Evolutionary conservation across 2,888 invertebrate species (phyloP), one percentile per base, ranked within the genome.

Genomic region (Theodoxus fluviatilis): DNA sequence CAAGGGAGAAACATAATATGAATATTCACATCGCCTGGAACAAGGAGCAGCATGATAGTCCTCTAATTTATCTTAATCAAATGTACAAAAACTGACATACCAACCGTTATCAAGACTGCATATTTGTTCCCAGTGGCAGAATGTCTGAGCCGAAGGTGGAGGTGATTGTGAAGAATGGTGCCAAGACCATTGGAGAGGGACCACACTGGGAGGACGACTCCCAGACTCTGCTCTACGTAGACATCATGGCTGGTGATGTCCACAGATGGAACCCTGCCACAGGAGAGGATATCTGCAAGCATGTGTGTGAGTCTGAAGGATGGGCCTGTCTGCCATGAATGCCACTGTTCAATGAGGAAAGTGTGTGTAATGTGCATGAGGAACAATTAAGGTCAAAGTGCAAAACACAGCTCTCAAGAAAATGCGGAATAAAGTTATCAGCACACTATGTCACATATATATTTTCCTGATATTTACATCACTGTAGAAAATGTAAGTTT

Each of bases 201-300:
- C 86, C 86, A 18, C 83, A 84, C 74, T 86, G 86, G 86, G 85
- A 85, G n/a, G 80, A 78, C 4, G 66, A 57, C 1, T 76, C 80
- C 18, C 75, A 82, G 66, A 73, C 76, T 3, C 78, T 86, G 47
- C 68, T 80, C 4, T 84, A 79, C 70, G 84, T 85, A 0, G 85
- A 85, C 72, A 84, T 85, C 31, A 18, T 73, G n/a, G 68, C 69
- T 22, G 76, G 80, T 0, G 78, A 79, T 35, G 76, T 84, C 0
- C 81, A 82, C 55, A 67, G 80, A 47, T 85, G 81, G 80, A 74
- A 80, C 67, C 67, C 81, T 0, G 71, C 49, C 6, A 84, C 83
- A 0, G 76, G 78, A 3, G 69, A 73, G 31, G 77, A 81, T 43
- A 77, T 77, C 40, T 77, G 74, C 37, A 59, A 79, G 18, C 79